Conservation (phyloP, 2,113 vertebrate genomes). For the Pimephales promelas region DNA sequence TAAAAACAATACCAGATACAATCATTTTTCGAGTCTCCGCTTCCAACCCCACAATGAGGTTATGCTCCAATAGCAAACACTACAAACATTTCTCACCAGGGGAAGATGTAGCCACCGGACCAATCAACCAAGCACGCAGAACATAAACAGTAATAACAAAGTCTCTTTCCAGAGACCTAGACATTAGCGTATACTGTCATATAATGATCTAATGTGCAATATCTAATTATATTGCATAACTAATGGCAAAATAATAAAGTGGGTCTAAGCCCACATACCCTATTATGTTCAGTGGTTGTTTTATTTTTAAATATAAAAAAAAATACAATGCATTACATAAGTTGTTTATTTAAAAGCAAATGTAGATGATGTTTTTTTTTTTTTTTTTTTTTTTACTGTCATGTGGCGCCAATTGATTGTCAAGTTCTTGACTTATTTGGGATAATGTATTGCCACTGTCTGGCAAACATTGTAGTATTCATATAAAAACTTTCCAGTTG, state of each 20-base stretch:
- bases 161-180: neutral
- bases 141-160: constrained; percentile 8
- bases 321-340: neutral
- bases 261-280: neutral
- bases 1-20: neutral
- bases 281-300: neutral
- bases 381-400: neutral
- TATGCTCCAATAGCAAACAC: neutral
- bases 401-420: neutral
- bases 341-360: neutral
- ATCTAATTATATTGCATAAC: neutral
- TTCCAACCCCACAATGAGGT: neutral
- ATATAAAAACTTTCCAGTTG: neutral
- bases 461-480: neutral
- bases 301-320: neutral
- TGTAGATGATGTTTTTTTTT: no score
- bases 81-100: neutral
- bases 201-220: neutral
- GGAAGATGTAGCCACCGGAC: neutral
- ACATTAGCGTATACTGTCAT: neutral
- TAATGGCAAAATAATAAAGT: neutral
- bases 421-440: neutral
- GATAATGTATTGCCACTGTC: neutral
- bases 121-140: neutral
- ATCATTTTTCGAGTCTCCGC: neutral